phyloP scores from a whole-genome alignment of 2,888 invertebrate genomes.

The Trypoxylon attenuatum region DNA sequence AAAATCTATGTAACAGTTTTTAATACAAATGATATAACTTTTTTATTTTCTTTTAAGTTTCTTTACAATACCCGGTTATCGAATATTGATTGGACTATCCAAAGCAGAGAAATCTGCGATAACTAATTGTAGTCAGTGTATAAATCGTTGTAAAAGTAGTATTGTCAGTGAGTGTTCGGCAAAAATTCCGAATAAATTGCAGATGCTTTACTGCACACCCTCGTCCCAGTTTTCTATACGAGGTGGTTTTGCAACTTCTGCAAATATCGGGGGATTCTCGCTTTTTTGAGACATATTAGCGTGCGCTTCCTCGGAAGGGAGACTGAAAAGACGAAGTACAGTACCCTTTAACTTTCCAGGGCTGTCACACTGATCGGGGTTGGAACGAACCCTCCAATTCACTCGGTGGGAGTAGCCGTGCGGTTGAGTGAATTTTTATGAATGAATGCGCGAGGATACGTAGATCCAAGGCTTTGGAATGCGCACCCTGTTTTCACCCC shows the following conservation, averaged over 20 bases:
- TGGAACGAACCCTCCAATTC: conserved; percentile 56
- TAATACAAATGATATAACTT: too few relatives aligned
- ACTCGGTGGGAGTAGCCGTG: conserved; percentile 54
- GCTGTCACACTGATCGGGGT: conserved; percentile 55
- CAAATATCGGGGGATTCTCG: conserved; percentile 12
- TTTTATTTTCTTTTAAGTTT: too few relatives aligned
- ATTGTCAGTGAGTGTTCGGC: too few relatives aligned
- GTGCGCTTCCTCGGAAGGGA: conserved; percentile 19
- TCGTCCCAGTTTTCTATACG: too few relatives aligned
- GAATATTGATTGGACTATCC: too few relatives aligned
- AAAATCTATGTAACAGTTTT: too few relatives aligned
- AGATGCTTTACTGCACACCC: too few relatives aligned
- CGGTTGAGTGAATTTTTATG: conserved; percentile 63
- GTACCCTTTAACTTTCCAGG: conserved; percentile 52
- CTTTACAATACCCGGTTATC: too few relatives aligned
- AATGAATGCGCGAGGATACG: conserved; percentile 61
- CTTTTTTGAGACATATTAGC: conserved; percentile 33
- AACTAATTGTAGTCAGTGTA: too few relatives aligned
- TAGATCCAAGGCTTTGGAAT: conserved; percentile 56
- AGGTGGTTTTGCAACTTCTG: not conserved
- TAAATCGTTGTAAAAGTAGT: too few relatives aligned
- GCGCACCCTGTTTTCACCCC: conserved; percentile 59
- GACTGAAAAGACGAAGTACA: conserved; percentile 46
- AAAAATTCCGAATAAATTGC: too few relatives aligned
- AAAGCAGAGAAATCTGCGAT: too few relatives aligned